Conservation (phyloP, 92 coral and sea anemone genomes). For the Zoanthus sociatus region DNA sequence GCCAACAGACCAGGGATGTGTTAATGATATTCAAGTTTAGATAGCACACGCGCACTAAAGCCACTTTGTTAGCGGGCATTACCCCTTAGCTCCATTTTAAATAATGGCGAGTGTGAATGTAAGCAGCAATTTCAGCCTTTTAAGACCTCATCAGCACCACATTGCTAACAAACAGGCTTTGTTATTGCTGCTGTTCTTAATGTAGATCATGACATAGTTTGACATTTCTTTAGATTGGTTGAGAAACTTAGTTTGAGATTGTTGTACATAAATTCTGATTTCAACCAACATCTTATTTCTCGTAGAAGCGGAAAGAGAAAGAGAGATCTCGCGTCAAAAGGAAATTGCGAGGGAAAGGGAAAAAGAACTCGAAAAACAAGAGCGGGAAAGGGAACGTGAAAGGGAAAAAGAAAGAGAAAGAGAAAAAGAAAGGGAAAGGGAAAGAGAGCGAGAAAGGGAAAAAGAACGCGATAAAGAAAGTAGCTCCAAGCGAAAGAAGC, state of each 20-base stretch:
- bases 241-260: neutral
- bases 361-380: conserved; percentile 45
- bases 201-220: too few relatives aligned
- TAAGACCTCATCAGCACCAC: too few relatives aligned
- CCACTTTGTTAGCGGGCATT: too few relatives aligned
- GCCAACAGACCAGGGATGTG: too few relatives aligned
- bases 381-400: conserved; percentile 31
- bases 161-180: too few relatives aligned
- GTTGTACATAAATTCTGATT: neutral
- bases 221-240: too few relatives aligned
- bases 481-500: conserved; percentile 73
- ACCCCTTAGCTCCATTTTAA: too few relatives aligned
- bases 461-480: conserved; percentile 73
- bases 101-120: too few relatives aligned
- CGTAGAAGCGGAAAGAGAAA: conserved; percentile 30
- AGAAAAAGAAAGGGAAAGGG: conserved; percentile 13
- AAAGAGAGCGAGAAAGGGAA: conserved; percentile 20
- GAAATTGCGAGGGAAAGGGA: conserved; percentile 35
- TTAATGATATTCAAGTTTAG: too few relatives aligned
- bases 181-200: too few relatives aligned
- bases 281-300: neutral
- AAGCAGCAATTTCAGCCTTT: too few relatives aligned
- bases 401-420: conserved; percentile 22
- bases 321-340: conserved; percentile 33
- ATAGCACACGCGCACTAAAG: too few relatives aligned